A percentile compares a stretch with the other conserved stretches of the same genome.
phyloP scores from a whole-genome alignment of 2,888 invertebrate species.

The Scaptomyza caliginosa region DNA sequence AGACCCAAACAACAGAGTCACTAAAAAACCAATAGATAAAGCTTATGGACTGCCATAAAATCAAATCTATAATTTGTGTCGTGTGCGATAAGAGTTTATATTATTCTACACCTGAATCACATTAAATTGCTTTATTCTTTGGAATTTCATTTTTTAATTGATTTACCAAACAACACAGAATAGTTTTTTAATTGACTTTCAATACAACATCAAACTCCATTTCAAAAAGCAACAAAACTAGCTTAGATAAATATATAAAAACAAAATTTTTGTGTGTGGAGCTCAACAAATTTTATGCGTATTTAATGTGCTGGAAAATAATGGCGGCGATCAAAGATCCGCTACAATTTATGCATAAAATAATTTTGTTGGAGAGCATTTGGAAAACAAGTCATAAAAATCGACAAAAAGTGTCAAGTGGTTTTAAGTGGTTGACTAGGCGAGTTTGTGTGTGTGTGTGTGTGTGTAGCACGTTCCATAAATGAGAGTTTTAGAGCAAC shows the following conservation, averaged over 20 bases:
- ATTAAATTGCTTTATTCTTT: slow-evolving; percentile 69
- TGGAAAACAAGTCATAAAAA: slow-evolving; percentile 64
- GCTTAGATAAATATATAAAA: slow-evolving; percentile 39
- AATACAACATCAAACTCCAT: slow-evolving; percentile 8
- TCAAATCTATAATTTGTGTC: slow-evolving; percentile 67
- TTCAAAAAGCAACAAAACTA: slow-evolving; percentile 8
- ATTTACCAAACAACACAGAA: slow-evolving; percentile 50
- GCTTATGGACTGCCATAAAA: slow-evolving; percentile 27
- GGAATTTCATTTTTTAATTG: slow-evolving; percentile 72
- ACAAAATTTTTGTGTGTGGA: slow-evolving; percentile 44
- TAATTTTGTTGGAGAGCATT: slow-evolving; percentile 54
- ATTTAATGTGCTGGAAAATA: slow-evolving; percentile 72
- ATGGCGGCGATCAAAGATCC: slow-evolving; percentile 34
- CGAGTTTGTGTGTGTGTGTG: background rate
- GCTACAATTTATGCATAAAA: slow-evolving; percentile 54
- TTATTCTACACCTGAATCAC: slow-evolving; percentile 49
- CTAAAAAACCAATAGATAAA: slow-evolving; percentile 49
- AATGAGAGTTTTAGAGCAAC: background rate
- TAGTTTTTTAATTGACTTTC: slow-evolving; percentile 77
- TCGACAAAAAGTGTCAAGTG: slow-evolving; percentile 68
- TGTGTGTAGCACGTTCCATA: slow-evolving; percentile 50
- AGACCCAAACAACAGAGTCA: slow-evolving; percentile 30
- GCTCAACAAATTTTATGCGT: slow-evolving; percentile 65
- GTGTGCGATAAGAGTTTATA: slow-evolving; percentile 51
- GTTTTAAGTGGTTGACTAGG: slow-evolving; percentile 42